Percentiles rank a stretch among this genome's conserved stretches.
Conservation (phyloP, 2,113 vertebrate species). For the Boleophthalmus pectinirostris region DNA sequence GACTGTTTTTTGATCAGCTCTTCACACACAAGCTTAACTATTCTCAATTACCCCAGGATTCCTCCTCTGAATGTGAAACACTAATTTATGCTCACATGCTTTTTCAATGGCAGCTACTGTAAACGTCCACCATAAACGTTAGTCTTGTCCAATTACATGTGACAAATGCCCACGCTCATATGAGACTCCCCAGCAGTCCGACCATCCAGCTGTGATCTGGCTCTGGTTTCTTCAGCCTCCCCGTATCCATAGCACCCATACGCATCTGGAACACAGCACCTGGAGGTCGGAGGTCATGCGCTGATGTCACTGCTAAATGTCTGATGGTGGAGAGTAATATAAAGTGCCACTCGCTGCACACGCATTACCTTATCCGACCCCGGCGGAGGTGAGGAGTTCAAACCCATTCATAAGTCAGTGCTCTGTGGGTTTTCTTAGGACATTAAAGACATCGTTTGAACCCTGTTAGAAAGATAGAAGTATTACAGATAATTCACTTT, state of each 20-base stretch:
- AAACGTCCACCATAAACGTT: not conserved
- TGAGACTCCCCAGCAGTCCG: slow-evolving; percentile 40
- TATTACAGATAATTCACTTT: too few species aligned
- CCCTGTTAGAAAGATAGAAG: not conserved
- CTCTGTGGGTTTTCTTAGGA: not conserved
- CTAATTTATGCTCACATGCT: not conserved
- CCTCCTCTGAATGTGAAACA: not conserved
- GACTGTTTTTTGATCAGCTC: not conserved
- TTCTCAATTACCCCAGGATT: too few species aligned
- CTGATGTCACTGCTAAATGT: slow-evolving; percentile 72
- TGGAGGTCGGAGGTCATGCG: slow-evolving; percentile 50
- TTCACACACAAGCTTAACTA: not conserved
- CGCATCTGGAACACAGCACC: slow-evolving; percentile 66
- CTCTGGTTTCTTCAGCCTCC: slow-evolving; percentile 21
- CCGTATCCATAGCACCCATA: slow-evolving; percentile 28
- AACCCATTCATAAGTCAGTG: slow-evolving; percentile 56
- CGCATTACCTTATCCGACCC: slow-evolving; percentile 48
- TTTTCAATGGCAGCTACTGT: not conserved
- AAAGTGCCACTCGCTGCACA: slow-evolving; percentile 38
- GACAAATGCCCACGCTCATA: slow-evolving; percentile 25
- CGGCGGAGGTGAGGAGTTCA: slow-evolving; percentile 54
- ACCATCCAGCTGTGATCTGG: not conserved
- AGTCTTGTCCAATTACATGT: slow-evolving; percentile 11
- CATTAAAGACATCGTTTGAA: too few species aligned
- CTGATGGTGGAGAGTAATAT: slow-evolving; percentile 35